Conservation (phyloP, 2,113 vertebrate genomes). For the Odontesthes bonariensis region DNA sequence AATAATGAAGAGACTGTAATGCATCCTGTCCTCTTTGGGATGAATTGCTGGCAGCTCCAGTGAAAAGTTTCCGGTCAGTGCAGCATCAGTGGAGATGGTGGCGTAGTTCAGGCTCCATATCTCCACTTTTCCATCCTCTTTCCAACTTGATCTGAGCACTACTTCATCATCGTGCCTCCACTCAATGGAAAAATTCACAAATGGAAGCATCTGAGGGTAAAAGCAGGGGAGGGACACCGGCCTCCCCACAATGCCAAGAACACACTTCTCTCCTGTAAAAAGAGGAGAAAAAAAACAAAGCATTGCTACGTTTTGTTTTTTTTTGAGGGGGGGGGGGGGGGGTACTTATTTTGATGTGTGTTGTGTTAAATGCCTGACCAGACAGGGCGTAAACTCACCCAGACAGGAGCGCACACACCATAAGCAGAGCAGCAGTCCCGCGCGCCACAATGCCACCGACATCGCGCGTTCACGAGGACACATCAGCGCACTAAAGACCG, state of each 20-base stretch:
- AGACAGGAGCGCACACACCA: constrained; percentile 27
- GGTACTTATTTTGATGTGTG: no score
- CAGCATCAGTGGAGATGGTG: constrained; percentile 35
- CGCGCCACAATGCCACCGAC: constrained; percentile 49
- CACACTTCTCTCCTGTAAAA: constrained; percentile 56
- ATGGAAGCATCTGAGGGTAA: constrained; percentile 15
- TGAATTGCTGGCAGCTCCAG: constrained; percentile 52
- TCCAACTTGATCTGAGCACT: constrained; percentile 59
- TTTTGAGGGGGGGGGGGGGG: no score
- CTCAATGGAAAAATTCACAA: constrained; percentile 57
- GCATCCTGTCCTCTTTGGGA: neutral
- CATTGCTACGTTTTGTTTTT: rapidly evolving
- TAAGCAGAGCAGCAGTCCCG: constrained; percentile 55
- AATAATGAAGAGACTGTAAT: constrained; percentile 62
- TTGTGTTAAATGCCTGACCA: neutral
- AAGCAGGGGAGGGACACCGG: constrained; percentile 67
- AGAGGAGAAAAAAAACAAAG: neutral
- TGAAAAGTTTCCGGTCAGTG: constrained; percentile 65
- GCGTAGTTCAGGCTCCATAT: constrained; percentile 28
- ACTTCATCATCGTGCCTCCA: constrained; percentile 64
- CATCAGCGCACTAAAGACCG: neutral
- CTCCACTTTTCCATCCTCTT: constrained; percentile 1
- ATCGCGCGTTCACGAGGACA: constrained; percentile 3
- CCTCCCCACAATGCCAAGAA: constrained; percentile 55
- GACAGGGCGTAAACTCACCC: constrained; percentile 52